Conservation (phyloP, 2,888 invertebrate species). For the Agrotis puta region DNA sequence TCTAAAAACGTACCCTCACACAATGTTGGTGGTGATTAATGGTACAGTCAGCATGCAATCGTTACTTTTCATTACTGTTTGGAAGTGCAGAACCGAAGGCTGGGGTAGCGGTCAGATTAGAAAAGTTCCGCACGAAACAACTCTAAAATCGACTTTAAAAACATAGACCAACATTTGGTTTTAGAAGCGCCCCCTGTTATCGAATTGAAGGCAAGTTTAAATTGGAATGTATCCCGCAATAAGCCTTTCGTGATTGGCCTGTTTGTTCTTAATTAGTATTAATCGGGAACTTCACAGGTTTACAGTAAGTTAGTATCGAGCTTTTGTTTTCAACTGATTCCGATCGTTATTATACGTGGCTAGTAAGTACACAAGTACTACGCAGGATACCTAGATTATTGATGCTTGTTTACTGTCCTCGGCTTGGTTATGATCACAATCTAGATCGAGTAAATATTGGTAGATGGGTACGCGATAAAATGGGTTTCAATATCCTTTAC, state of each 20-base stretch:
- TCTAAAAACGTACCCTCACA: constrained; percentile 69
- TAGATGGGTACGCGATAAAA: constrained; percentile 48
- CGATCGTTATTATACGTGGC: constrained; percentile 38
- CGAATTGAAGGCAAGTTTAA: constrained; percentile 90
- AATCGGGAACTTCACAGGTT: constrained; percentile 85
- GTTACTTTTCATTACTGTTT: constrained; percentile 91
- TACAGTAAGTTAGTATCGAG: constrained; percentile 60
- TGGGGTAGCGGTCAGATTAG: constrained; percentile 88
- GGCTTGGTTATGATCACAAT: constrained; percentile 45
- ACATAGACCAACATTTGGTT: constrained; percentile 89
- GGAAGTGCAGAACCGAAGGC: constrained; percentile 88
- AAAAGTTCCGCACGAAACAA: constrained; percentile 88
- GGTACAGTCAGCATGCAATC: constrained; percentile 88
- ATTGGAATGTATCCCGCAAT: constrained; percentile 91
- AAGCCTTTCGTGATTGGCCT: constrained; percentile 90
- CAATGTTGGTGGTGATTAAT: constrained; percentile 85
- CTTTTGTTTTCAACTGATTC: constrained; percentile 59
- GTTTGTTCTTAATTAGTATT: constrained; percentile 91
- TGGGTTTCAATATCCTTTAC: constrained; percentile 38
- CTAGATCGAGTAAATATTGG: constrained; percentile 56
- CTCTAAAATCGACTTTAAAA: constrained; percentile 90
- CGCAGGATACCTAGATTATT: constrained; percentile 39
- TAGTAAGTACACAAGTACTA: constrained; percentile 1
- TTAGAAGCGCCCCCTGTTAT: constrained; percentile 83
- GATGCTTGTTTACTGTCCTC: constrained; percentile 46